Evolutionary conservation across 2,888 invertebrate species (phyloP), one percentile per base, ranked within the genome.

Genomic region (Melieria omissa): DNA sequence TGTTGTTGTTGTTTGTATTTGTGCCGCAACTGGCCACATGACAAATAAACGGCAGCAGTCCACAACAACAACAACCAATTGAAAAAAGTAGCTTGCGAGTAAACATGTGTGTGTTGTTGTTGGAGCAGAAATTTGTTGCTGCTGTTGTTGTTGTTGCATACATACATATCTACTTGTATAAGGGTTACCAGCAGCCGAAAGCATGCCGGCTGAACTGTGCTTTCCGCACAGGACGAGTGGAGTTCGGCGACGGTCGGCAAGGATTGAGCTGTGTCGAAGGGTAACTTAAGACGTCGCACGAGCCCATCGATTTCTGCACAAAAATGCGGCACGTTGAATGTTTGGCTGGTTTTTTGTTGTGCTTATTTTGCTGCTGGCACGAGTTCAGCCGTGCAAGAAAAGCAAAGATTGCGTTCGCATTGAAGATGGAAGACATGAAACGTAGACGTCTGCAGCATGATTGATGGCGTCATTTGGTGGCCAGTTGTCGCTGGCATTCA

Each of bases 131-230:
- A 29, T 29, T n/a, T n/a, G n/a, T n/a, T 29, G 29, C 29, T 42
- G 44, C 4, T 10, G 16, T 16, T 29, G 9, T 16, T 29, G 5
- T n/a, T 46, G 41, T 14, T 45, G 14, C 52, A 29, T 16, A 52
- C 41, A 9, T 49, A 49, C 12, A 49, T 58, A 29, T n/a, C n/a
- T n/a, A 29, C 14, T 12, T 2, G 52, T 44, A 60, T 68, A 68
- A 68, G 68, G 68, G 68, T 68, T 68, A 68, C 60, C 68, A 61
- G 52, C 52, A 10, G 68, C 60, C 47, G 60, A 42, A 12, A 68
- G 49, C 60, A 58, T 12, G 8, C 29, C 58, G 42, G 12, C 58
- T 10, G 5, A 42, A 42, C 9, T 49, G 49, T 10, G 49, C 10
- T 49, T 49, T 49, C 12, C 49, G 12, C 9, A 49, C 9, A 49